Conservation (phyloP, 1,140 invertebrate species). For the Ruditapes philippinarum region DNA sequence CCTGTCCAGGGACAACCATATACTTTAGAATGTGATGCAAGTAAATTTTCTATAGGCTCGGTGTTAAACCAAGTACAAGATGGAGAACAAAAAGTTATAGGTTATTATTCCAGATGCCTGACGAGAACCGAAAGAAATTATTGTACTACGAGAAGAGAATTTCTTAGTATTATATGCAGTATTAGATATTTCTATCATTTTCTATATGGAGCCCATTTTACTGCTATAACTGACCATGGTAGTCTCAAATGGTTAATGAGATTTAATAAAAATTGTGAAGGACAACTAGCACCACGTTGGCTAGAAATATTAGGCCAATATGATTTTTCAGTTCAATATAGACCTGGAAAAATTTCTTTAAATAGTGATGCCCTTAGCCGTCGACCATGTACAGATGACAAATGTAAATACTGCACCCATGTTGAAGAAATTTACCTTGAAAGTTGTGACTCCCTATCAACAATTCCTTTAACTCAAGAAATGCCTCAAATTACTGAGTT, state of each 20-base stretch:
- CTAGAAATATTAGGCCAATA: conserved; percentile 62
- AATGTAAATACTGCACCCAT: no score
- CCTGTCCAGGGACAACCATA: conserved; percentile 45
- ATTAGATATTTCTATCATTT: conserved; percentile 68
- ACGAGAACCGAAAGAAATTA: conserved; percentile 87
- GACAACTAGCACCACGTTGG: conserved; percentile 78
- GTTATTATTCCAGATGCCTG: conserved; percentile 68
- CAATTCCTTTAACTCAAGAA: no score
- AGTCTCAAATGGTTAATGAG: conserved; percentile 69
- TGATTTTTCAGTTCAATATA: no score
- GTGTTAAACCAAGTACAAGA: conserved; percentile 76
- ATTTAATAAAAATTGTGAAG: conserved; percentile 56
- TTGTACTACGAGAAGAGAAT: conserved; percentile 73
- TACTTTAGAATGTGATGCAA: conserved; percentile 75
- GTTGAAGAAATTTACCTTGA: no score
- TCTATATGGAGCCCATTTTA: conserved; percentile 67
- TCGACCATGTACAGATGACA: no score
- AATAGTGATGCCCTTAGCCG: no score
- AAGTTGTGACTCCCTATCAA: no score
- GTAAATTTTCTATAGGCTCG: conserved; percentile 71
- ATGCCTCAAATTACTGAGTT: no score
- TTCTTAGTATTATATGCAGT: conserved; percentile 64
- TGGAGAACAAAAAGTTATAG: conserved; percentile 69
- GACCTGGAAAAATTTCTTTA: not conserved
- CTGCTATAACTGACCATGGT: conserved; percentile 69